Evolutionary conservation across 2,113 vertebrate genomes (phyloP), one percentile per base, ranked within the genome.

Genomic region (Irena cyanogastra): DNA sequence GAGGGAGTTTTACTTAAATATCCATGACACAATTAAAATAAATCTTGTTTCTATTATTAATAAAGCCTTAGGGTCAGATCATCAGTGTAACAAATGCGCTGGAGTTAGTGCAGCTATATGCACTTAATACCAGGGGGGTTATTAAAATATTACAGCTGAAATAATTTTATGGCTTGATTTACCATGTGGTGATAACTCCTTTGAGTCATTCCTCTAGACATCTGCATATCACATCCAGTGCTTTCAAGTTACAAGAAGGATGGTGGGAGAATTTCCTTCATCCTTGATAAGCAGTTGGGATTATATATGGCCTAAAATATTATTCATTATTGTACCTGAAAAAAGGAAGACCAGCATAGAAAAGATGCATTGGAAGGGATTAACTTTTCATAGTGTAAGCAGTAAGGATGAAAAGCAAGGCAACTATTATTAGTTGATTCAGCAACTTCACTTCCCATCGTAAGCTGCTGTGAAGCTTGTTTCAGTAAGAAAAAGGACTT

Each of bases 1-100:
- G 86, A 94, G 93, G 90, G 93, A 96, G 69, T 97, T 97, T 93
- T 82, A 92, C 88, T 96, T 92, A 95, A 96, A 96, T 96, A 95
- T 96, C 94, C 93, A 76, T 93, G 90, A 90, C 94, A 96, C 95
- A 96, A 94, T 96, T 97, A 95, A 92, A 96, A 89, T 81, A 53
- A 90, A 87, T 92, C 90, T 94, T 81, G 79, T 72, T 94, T 95
- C 94, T 95, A 95, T 95, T 96, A 90, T 96, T 96, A 96, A 96
- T 84, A 90, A 92, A 87, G 93, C 93, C 76, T 84, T 86, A 81
- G 80, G 90, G 92, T 95, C 92, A 83, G 52, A 87, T 90, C 87
- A 84, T 89, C 85, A 65, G 76, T 75, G 79, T 80, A 75, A 76
- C 64, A 65, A 95, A 90, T 69, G 53, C 49, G 50, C 60, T 64